Evolutionary conservation across 2,113 vertebrate genomes (phyloP).

Genomic region (Albula glossodonta): DNA sequence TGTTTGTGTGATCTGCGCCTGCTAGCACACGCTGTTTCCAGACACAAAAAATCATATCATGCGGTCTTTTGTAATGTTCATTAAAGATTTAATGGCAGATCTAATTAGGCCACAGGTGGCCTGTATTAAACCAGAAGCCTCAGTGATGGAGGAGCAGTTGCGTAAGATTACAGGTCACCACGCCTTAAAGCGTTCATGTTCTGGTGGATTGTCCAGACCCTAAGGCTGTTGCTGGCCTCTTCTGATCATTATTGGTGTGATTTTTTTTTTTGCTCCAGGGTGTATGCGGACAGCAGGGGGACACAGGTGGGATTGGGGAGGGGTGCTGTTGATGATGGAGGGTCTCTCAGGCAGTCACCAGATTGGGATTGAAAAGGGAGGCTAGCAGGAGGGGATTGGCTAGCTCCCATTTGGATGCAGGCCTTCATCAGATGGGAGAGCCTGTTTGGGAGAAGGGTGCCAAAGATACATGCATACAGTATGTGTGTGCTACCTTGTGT

Average conservation of each 20-base stretch:
- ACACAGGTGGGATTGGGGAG: constrained; percentile 10
- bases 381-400: background rate
- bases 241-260: background rate
- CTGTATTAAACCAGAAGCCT: background rate
- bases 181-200: background rate
- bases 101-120: background rate
- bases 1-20: background rate
- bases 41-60: background rate
- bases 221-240: background rate
- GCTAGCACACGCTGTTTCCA: background rate
- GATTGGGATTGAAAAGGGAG: background rate
- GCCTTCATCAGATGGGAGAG: background rate
- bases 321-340: background rate
- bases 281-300: background rate
- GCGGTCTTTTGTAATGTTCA: background rate
- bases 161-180: too few species aligned
- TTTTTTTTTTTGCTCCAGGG: background rate
- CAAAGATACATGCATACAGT: background rate
- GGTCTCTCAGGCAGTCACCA: background rate
- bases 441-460: background rate
- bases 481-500: background rate
- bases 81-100: background rate
- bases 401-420: background rate
- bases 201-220: background rate
- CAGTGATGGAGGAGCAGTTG: background rate